Evolutionary conservation across 2,888 invertebrate species (phyloP), one percentile per base, ranked within the genome.

Genomic region (Phengaris arion): DNA sequence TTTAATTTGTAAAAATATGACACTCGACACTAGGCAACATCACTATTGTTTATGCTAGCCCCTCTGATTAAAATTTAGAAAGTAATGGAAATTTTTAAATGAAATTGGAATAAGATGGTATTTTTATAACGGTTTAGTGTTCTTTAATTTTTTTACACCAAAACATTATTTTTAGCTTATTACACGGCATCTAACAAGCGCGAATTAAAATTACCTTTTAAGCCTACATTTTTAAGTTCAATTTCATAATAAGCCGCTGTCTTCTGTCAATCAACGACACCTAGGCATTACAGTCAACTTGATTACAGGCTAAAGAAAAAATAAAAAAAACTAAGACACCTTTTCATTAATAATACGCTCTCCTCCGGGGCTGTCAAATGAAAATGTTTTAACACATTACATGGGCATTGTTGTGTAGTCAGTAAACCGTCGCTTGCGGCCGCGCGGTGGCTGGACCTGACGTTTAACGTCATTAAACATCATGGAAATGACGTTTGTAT

Each of bases 301-400:
- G 72, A 54, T 72, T 12, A 72, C 72, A 10, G 54, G 12, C 52
- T 35, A 22, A 0, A 22, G 7, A 51, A 22, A 51, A 70, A 9
- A 10, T 1, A 35, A 35, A 35, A 35, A 35, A 35, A 35, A 35
- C 35, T 35, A 35, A 12, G n/a, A 12, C 51, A 51, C 70, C 70
- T 22, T 70, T 70, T 10, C 10, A 51, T 51, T 72, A 72, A 72
- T 72, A 35, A 54, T 52, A 72, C 52, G 7, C 52, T 68, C 7
- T 15, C 69, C 35, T 35, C 7, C 9, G 69, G 48, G 8, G 15
- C 64, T 64, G 64, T 64, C 64, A 64, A 64, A 64, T 64, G 64
- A 35, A 64, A 64, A 64, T 12, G 69, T n/a, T 59, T 59, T 59
- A 69, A 69, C 69, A 69, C 48, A 7, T 69, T 48, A 69, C 48